Evolutionary conservation across 1,140 invertebrate genomes (phyloP), one percentile per base, ranked within the genome.

Genomic region (Hyposmocoma kahamanoa): DNA sequence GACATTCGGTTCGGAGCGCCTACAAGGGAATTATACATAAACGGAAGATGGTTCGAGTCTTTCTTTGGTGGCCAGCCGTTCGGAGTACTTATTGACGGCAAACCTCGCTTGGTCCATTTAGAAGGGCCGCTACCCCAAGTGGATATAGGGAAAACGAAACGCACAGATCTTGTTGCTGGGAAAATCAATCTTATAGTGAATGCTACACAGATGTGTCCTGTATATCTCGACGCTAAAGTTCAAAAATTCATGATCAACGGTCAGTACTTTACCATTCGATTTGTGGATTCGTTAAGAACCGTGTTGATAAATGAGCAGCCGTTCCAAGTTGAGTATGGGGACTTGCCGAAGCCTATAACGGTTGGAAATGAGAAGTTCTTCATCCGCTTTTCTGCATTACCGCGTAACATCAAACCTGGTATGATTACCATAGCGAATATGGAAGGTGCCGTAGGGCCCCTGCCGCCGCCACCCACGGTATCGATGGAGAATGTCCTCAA

Each of bases 31-130:
- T 85, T 99, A 0, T 96, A 93, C 58, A 92, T 99, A 20, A 95
- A 98, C 77, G 93, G 92, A 15, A 87, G 90, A 22, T 94, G 92
- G 88, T 97, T 95, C 64, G 94, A 96, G 67, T 95, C 95, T 68
- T 94, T 93, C 59, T 98, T 99, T 80, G 97, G 96, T 42, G 96
- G 96, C 2, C 92, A 95, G 30, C 92, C 95, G 0, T 90, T 97
- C 3, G 88, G 88, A 11, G 91, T 98, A n/a, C 91, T 94, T 8
- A 84, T 99, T 10, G 91, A 94, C 62, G 94, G 94, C 0, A 91
- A 93, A 55, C 87, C 91, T 32, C 90, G 93, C 48, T 88, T 89
- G 20, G 85, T 99, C 0, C 91, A 94, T 62, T 81, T 99, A 2
- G 93, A 95, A 61, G 96, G 96, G 0, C 94, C 95, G 1, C 90